phyloP scores from a whole-genome alignment of 2,797 vertebrate species.

The Oreochromis mossambicus region DNA sequence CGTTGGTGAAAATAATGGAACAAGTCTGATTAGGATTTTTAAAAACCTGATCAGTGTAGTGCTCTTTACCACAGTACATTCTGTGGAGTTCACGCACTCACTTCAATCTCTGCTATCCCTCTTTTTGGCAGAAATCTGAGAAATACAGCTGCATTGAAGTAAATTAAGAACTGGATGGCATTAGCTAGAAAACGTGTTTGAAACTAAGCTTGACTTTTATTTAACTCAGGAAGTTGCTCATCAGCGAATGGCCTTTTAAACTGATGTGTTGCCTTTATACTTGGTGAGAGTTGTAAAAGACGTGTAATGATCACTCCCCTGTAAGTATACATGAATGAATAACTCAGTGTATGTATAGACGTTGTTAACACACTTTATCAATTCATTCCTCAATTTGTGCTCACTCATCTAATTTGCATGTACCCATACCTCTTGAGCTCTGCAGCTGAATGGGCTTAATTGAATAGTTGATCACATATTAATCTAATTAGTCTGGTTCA shows the following conservation, averaged over 20 bases:
- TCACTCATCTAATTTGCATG: slow-evolving; percentile 67
- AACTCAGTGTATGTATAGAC: background rate
- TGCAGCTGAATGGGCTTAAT: slow-evolving; percentile 53
- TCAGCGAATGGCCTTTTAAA: background rate
- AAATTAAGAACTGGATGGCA: background rate
- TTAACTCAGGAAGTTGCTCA: background rate
- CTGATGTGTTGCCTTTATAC: background rate
- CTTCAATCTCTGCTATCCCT: background rate
- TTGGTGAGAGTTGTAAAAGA: background rate
- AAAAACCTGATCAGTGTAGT: background rate
- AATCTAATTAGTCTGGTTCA: slow-evolving; percentile 64
- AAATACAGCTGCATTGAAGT: background rate
- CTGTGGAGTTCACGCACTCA: background rate
- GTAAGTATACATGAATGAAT: background rate
- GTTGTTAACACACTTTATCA: background rate
- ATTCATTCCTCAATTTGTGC: slow-evolving; percentile 11
- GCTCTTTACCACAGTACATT: background rate
- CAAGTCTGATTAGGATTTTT: background rate
- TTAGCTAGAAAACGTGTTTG: background rate
- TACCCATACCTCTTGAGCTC: slow-evolving; percentile 58
- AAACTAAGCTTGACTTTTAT: background rate
- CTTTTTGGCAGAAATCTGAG: background rate
- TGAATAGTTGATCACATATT: slow-evolving; percentile 73
- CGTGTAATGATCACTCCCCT: background rate
- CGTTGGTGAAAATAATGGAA: background rate